These are phyloP conservation scores for Ptiloglossa arizonensis DNA, from an alignment of 1,140 invertebrate genomes.

Conservation along the genomic window DNA sequence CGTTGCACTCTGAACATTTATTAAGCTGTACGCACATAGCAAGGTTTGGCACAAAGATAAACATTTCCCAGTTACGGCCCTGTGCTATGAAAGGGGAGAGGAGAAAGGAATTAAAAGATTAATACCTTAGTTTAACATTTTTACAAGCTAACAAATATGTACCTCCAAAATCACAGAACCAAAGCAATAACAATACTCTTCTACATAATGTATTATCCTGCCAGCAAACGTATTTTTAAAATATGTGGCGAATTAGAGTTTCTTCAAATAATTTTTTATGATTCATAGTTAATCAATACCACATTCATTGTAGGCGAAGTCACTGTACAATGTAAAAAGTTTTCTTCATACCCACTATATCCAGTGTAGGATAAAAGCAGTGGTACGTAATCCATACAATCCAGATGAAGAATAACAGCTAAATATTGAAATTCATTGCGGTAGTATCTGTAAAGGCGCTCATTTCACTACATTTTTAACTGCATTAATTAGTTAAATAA, in stretches of 20 bases:
- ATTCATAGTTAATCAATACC: slow-evolving; percentile 73
- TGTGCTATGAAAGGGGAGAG: slow-evolving; percentile 67
- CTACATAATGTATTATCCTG: slow-evolving; percentile 71
- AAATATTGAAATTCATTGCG: slow-evolving; percentile 76
- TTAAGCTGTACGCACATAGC: slow-evolving; percentile 69
- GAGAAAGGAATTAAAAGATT: slow-evolving; percentile 73
- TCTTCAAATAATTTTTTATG: slow-evolving; percentile 67
- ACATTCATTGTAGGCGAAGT: slow-evolving; percentile 79
- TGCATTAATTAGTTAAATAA: not conserved
- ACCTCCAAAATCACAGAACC: slow-evolving; percentile 82
- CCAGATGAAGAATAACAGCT: slow-evolving; percentile 76
- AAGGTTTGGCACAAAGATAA: slow-evolving; percentile 79
- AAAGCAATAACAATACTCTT: slow-evolving; percentile 80
- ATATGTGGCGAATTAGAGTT: slow-evolving; percentile 60
- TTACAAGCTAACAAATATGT: slow-evolving; percentile 81
- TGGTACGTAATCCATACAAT: slow-evolving; percentile 74
- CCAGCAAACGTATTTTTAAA: slow-evolving; percentile 66
- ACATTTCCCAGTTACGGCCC: slow-evolving; percentile 76
- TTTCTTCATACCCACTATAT: slow-evolving; percentile 70
- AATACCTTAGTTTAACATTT: slow-evolving; percentile 80
- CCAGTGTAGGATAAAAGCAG: slow-evolving; percentile 72
- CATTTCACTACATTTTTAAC: slow-evolving; percentile 54
- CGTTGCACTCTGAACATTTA: slow-evolving; percentile 75
- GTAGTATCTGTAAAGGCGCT: slow-evolving; percentile 76
- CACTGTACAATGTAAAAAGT: slow-evolving; percentile 82